Percentiles rank a stretch among this genome's conserved stretches.
Conservation (phyloP, 53 echinoderm and acorn worm species). For the Mesocentrotus franciscanus region DNA sequence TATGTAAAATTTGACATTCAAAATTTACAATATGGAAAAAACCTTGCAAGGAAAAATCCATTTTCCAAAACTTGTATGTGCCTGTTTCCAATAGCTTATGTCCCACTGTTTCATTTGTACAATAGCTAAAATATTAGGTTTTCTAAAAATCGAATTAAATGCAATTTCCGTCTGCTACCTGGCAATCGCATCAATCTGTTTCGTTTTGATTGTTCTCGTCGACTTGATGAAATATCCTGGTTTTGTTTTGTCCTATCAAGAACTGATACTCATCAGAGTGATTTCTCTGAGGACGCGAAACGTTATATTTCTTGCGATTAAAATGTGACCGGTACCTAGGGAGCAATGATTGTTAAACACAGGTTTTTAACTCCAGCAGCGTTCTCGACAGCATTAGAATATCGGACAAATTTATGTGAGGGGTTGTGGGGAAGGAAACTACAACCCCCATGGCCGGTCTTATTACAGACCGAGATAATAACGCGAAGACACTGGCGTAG, state of each 20-base stretch:
- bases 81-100: too few relatives aligned
- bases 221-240: neutral
- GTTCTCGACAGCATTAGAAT: neutral
- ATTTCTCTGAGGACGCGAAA: constrained; percentile 2
- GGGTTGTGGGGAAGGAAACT: neutral
- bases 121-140: too few relatives aligned
- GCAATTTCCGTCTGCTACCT: neutral
- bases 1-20: too few relatives aligned
- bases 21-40: too few relatives aligned
- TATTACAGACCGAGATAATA: neutral
- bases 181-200: neutral
- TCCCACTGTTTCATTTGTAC: too few relatives aligned
- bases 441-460: neutral
- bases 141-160: too few relatives aligned
- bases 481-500: neutral
- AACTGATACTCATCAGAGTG: neutral
- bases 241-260: neutral
- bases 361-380: neutral
- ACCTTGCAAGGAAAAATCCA: too few relatives aligned
- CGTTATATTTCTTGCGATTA: neutral
- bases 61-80: too few relatives aligned
- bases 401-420: neutral
- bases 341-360: neutral
- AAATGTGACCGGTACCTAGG: neutral
- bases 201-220: too few relatives aligned